Base-by-base conservation (phyloP, 2,797 vertebrate genomes). In the Pangasius djambal region DNA sequence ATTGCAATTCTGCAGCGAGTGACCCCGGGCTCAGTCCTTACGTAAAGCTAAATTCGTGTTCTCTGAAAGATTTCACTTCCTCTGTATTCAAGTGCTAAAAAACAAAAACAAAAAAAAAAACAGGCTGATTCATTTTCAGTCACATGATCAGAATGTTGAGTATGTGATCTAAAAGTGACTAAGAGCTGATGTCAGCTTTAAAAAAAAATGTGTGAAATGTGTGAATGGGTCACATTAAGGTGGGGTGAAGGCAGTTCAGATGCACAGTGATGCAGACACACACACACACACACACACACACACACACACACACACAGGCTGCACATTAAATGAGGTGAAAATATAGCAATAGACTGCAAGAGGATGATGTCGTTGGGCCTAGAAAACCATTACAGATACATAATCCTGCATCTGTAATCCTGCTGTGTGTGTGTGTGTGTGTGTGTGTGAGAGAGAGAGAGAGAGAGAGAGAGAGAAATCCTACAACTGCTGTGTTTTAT, bases 281-380 rank as follows among this genome's bases (percentile, higher is more conserved):
- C 72, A 69, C 70, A 69, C 79, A 83, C 44, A 72, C 16, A 40
- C 70, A 72, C 37, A 70, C 67, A 16, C 70, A 74, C 70, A 34
- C 31, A 69, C 5, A 69, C 72, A 74, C 37, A 44, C 37, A 74
- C 72, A 44, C 40, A 44, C 20, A 75, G 70, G 52, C 16, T 50
- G 65, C 85, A 83, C 52, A 79, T 86, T 83, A 85, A 48, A 67
- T 69, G 83, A 90, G 81, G 70, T 82, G 83, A 44, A 90, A 87
- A 89, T 83, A 88, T 87, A 15, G 37, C 79, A 90, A 72, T 83
- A 89, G 78, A 61, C 69, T 72, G 37, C 78, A 81, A 31, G 37
- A 67, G 55, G 31, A 84, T 92, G 90, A 92, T 90, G 89, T 92
- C 92, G 92, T 82, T 40, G 70, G 74, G 86, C 79, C 89, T 91